phyloP scores from a whole-genome alignment of 2,113 vertebrate genomes.

The Antennarius striatus region DNA sequence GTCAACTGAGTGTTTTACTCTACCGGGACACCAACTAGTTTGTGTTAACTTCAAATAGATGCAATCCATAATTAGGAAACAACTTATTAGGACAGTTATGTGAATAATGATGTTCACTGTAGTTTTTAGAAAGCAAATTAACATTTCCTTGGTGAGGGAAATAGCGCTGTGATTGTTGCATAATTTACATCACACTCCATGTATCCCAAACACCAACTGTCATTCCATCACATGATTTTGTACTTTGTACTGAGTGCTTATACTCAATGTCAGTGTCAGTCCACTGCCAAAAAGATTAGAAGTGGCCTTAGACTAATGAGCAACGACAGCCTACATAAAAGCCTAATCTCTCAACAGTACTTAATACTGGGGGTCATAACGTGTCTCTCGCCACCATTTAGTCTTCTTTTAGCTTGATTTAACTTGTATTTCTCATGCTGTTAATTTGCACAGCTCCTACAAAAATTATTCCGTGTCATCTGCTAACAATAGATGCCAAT shows the following conservation, averaged over 20 bases:
- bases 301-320: conserved; percentile 22
- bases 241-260: conserved; percentile 1
- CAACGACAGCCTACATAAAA: conserved; percentile 27
- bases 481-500: conserved; percentile 49
- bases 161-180: neutral
- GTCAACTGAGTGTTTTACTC: no score
- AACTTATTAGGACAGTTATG: no score
- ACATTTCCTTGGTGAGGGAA: neutral
- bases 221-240: neutral
- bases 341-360: conserved; percentile 28
- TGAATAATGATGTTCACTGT: neutral
- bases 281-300: conserved; percentile 4
- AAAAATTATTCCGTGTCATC: conserved; percentile 39
- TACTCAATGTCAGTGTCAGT: neutral
- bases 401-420: conserved; percentile 38
- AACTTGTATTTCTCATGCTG: conserved; percentile 36
- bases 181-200: neutral
- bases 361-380: conserved; percentile 10
- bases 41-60: no score
- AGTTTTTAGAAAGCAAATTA: neutral
- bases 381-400: conserved; percentile 2
- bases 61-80: no score
- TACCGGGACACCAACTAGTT: no score
- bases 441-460: conserved; percentile 43
- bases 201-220: neutral